These are phyloP conservation scores for Temnothorax curvispinosus DNA, from an alignment of 1,140 invertebrate genomes.

Conservation along the genomic window DNA sequence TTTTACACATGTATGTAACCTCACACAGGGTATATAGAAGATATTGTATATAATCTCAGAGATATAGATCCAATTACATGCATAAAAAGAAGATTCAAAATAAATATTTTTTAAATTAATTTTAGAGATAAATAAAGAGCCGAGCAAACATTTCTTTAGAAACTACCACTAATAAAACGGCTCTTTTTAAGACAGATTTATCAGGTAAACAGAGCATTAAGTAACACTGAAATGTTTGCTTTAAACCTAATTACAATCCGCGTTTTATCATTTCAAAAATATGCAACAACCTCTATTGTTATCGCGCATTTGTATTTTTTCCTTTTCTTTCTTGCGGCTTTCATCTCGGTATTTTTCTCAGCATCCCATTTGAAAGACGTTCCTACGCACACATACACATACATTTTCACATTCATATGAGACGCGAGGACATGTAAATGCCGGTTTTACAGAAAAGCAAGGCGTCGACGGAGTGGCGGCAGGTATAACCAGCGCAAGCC, in stretches of 20 bases:
- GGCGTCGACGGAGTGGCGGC: constrained; percentile 15
- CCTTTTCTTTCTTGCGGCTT: not conserved
- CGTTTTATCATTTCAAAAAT: constrained; percentile 14
- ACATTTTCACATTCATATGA: constrained; percentile 2
- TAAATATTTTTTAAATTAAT: constrained; percentile 18
- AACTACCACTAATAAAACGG: not conserved
- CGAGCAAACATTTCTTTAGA: constrained; percentile 11
- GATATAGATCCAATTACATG: too few relatives aligned
- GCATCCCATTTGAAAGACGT: constrained; percentile 32
- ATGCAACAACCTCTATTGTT: not conserved
- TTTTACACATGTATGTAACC: not conserved
- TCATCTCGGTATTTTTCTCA: not conserved
- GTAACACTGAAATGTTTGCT: not conserved
- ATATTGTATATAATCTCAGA: too few relatives aligned
- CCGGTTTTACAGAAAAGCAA: constrained; percentile 42
- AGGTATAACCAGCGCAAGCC: constrained; percentile 35
- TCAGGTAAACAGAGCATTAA: constrained; percentile 10
- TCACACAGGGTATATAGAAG: not conserved
- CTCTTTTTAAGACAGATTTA: constrained; percentile 5
- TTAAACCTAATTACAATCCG: not conserved
- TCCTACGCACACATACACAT: not conserved
- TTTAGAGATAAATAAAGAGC: not conserved
- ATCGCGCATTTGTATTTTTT: not conserved
- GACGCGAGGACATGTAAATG: constrained; percentile 37
- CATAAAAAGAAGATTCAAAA: not conserved